These are phyloP conservation scores for Cavia aperea DNA, from an alignment of 2,113 vertebrate species.

Conservation along the genomic window DNA sequence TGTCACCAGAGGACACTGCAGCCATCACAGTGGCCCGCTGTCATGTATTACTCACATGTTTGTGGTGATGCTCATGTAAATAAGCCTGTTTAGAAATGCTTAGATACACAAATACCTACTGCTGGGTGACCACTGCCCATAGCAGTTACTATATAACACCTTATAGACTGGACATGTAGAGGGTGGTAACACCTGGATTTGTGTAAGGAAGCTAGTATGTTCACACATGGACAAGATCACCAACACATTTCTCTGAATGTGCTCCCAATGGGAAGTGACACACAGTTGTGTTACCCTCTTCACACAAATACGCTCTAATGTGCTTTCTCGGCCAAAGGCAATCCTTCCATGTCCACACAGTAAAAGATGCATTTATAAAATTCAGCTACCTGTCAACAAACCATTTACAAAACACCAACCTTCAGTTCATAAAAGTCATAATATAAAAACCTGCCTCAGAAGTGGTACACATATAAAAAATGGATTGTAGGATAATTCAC, in stretches of 20 bases:
- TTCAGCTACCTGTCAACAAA: background rate
- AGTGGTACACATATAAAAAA: background rate
- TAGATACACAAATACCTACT: background rate
- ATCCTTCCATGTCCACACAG: background rate
- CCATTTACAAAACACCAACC: background rate
- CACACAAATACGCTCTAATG: background rate
- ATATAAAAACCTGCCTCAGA: background rate
- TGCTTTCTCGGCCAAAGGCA: background rate
- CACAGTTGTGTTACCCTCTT: background rate
- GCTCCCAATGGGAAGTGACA: background rate
- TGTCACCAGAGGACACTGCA: fast-evolving
- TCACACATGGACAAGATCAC: background rate
- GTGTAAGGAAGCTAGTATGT: background rate
- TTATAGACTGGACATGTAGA: background rate
- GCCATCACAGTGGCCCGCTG: background rate
- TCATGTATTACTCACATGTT: background rate
- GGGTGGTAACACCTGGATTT: background rate
- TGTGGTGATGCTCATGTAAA: background rate
- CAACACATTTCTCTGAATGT: background rate
- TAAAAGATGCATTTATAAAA: slow-evolving; percentile 14
- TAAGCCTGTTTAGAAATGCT: background rate
- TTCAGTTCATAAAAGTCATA: background rate
- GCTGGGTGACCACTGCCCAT: background rate
- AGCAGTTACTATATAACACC: background rate
- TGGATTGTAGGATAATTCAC: background rate